Evolutionary conservation across 2,113 vertebrate species (phyloP).

Genomic region (Trinectes maculatus): DNA sequence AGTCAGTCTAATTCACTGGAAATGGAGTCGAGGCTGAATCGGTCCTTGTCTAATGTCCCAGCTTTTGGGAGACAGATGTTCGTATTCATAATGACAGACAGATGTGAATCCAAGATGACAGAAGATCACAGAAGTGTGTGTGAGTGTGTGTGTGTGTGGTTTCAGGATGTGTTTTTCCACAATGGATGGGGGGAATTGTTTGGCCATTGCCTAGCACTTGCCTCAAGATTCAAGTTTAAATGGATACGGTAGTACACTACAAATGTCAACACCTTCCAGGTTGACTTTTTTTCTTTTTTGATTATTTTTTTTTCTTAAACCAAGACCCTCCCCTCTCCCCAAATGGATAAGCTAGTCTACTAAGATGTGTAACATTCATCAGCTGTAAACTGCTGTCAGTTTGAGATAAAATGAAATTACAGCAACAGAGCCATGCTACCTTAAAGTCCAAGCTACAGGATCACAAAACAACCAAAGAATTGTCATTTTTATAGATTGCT

Average conservation of each 20-base stretch:
- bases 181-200: slow-evolving; percentile 58
- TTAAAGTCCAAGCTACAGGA: slow-evolving; percentile 97
- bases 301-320: slow-evolving; percentile 77
- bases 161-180: slow-evolving; percentile 47
- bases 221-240: slow-evolving; percentile 87
- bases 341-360: slow-evolving; percentile 90
- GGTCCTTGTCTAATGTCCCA: slow-evolving; percentile 20
- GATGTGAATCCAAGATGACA: slow-evolving; percentile 49
- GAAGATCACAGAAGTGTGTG: slow-evolving; percentile 48
- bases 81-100: slow-evolving; percentile 29
- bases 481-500: slow-evolving; percentile 40
- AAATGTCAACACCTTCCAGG: slow-evolving; percentile 93
- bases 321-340: slow-evolving; percentile 81
- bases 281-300: slow-evolving; percentile 84
- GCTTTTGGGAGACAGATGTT: slow-evolving; percentile 37
- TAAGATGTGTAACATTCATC: slow-evolving; percentile 94
- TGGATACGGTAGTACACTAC: slow-evolving; percentile 84
- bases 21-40: slow-evolving; percentile 36
- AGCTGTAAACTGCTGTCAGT: slow-evolving; percentile 89
- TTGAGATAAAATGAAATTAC: slow-evolving; percentile 83
- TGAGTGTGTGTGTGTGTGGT: slow-evolving; percentile 10
- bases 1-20: slow-evolving; percentile 47
- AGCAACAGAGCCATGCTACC: slow-evolving; percentile 98
- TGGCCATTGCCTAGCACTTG: slow-evolving; percentile 86
- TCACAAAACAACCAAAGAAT: slow-evolving; percentile 80